Conservation (phyloP, 2,113 vertebrate species). For the Pelobates fuscus region DNA sequence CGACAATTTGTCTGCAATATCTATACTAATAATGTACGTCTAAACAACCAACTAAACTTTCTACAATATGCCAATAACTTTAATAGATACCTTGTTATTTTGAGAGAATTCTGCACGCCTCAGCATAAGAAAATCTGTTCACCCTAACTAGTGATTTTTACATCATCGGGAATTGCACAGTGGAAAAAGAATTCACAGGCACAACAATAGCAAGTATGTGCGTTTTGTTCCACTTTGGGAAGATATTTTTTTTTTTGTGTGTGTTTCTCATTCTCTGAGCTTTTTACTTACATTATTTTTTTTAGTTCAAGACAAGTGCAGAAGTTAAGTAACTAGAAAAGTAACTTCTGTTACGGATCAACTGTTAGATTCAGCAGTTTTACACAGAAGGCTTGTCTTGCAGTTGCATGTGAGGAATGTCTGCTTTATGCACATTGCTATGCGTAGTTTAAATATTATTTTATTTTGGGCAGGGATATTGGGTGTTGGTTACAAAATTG, state of each 20-base stretch:
- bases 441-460: slow-evolving; percentile 31
- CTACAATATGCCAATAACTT: background rate
- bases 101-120: background rate
- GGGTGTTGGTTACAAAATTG: slow-evolving; percentile 27
- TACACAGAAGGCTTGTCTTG: slow-evolving; percentile 29
- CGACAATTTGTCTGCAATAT: background rate
- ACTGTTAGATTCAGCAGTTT: slow-evolving; percentile 31
- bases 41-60: no score
- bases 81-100: background rate
- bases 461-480: slow-evolving; percentile 25
- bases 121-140: background rate
- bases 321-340: background rate
- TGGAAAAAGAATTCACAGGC: background rate
- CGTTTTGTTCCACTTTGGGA: no score
- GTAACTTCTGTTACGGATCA: slow-evolving; percentile 39
- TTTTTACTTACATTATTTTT: slow-evolving; percentile 27
- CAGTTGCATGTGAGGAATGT: slow-evolving; percentile 40
- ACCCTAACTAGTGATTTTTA: slow-evolving; percentile 6
- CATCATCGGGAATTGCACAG: background rate
- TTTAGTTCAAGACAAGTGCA: background rate
- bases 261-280: slow-evolving; percentile 27
- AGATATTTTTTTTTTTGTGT: slow-evolving; percentile 17
- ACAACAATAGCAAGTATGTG: slow-evolving; percentile 21
- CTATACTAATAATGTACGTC: background rate
- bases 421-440: slow-evolving; percentile 12